Evolutionary conservation across 2,888 invertebrate species (phyloP).

Genomic region (Microctonus aethiopoides): DNA sequence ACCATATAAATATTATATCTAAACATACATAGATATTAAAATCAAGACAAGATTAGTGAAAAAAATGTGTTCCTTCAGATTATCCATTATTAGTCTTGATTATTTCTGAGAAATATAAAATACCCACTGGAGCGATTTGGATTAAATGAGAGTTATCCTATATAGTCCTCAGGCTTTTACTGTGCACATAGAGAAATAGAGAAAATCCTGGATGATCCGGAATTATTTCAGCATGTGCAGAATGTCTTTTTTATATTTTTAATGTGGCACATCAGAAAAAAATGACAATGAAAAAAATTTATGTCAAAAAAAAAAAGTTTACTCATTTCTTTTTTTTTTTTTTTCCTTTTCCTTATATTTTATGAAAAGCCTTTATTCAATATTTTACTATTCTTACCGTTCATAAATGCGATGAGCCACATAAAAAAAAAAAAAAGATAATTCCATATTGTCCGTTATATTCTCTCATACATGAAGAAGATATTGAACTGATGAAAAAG

Average conservation of each 20-base stretch:
- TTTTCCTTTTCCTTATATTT: not conserved
- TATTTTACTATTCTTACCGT: not conserved
- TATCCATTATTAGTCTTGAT: conserved; percentile 4
- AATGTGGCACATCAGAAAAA: not conserved
- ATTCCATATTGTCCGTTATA: not conserved
- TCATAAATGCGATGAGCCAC: not conserved
- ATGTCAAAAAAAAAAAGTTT: too few relatives aligned
- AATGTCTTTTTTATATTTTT: not conserved
- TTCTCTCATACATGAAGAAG: conserved; percentile 16
- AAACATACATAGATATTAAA: not conserved
- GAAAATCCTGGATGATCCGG: conserved; percentile 10
- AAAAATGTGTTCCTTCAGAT: not conserved
- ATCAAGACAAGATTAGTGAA: not conserved
- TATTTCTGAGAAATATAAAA: not conserved
- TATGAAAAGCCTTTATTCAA: not conserved
- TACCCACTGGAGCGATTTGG: not conserved
- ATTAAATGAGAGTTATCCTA: conserved; percentile 2
- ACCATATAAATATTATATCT: too few relatives aligned
- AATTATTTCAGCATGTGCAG: conserved; percentile 12
- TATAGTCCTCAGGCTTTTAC: not conserved
- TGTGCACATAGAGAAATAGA: conserved; percentile 2
- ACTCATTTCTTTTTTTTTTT: too few relatives aligned
- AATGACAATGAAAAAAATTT: not conserved
- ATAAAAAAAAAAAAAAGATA: not conserved
- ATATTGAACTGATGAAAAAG: conserved; percentile 17